These are phyloP conservation scores for Heterochromis multidens DNA, from an alignment of 2,113 vertebrate genomes.

Conservation along the genomic window DNA sequence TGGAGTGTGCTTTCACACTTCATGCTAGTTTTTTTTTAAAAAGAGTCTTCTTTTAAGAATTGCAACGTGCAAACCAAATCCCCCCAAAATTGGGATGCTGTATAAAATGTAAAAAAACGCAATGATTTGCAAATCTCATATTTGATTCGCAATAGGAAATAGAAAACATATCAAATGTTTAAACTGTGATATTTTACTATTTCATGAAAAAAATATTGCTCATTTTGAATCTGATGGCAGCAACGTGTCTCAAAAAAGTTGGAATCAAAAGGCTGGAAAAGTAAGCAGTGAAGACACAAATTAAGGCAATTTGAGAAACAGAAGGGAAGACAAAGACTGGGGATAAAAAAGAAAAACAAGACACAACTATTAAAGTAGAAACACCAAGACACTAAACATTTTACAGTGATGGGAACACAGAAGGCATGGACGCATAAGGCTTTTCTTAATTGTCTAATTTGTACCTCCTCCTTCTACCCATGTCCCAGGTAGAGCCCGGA, in stretches of 20 bases:
- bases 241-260: not conserved
- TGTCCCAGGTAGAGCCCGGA: not conserved
- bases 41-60: not conserved
- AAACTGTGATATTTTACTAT: not conserved
- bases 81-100: fast-evolving
- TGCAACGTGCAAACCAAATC: not conserved
- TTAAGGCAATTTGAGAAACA: not conserved
- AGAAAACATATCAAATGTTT: not conserved
- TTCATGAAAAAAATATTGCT: not conserved
- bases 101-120: not conserved
- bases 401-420: not conserved
- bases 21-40: not conserved
- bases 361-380: too few relatives aligned
- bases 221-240: not conserved
- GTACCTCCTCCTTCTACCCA: not conserved
- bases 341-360: not conserved
- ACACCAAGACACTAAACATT: not conserved
- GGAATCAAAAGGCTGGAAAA: not conserved
- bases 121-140: not conserved
- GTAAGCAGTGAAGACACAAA: not conserved
- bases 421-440: not conserved
- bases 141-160: not conserved
- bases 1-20: not conserved
- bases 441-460: not conserved
- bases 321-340: not conserved